Evolutionary conservation across 2,888 invertebrate genomes (phyloP), one percentile per base, ranked within the genome.

Genomic region (Idaea biselata): DNA sequence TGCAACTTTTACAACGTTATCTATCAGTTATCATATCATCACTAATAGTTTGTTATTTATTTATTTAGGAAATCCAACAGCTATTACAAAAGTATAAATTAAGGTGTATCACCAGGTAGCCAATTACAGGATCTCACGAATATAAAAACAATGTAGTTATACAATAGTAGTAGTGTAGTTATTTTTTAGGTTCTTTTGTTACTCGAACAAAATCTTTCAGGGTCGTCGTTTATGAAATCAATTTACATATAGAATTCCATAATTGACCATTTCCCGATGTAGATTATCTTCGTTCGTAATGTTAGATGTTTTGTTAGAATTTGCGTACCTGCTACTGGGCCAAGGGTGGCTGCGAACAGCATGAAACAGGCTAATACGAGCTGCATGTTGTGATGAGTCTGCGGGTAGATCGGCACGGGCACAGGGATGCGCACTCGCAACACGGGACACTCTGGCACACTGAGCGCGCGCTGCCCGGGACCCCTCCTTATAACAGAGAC

Each of bases 381-480:
- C 86, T 89, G 90, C 92, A 92, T 92, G 76, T 73, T 80, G 80
- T 70, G 72, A 69, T 70, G 74, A 71, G 71, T 77, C 74, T 78
- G 76, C 75, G 76, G 75, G 74, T 73, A 69, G 76, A 68, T 75
- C 74, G 74, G 77, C 75, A 75, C 68, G 77, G 74, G 79, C 79
- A 84, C 84, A 79, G 85, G 82, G 86, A 83, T 86, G 87, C 89
- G 82, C 86, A 82, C 85, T 82, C 85, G 84, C 86, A 83, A 88
- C 89, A 89, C 90, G 87, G 90, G 91, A 91, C 85, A 88, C 89
- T 83, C 85, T 86, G 90, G 88, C 86, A 88, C 88, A 91, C 91
- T 91, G 91, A 90, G 82, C 90, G 89, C 91, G 90, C 88, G 91
- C 82, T 83, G 81, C 81, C 82, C 89, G 83, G 91, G 87, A 88